phyloP scores from a whole-genome alignment of 2,113 vertebrate genomes.

The Gavia stellata region DNA sequence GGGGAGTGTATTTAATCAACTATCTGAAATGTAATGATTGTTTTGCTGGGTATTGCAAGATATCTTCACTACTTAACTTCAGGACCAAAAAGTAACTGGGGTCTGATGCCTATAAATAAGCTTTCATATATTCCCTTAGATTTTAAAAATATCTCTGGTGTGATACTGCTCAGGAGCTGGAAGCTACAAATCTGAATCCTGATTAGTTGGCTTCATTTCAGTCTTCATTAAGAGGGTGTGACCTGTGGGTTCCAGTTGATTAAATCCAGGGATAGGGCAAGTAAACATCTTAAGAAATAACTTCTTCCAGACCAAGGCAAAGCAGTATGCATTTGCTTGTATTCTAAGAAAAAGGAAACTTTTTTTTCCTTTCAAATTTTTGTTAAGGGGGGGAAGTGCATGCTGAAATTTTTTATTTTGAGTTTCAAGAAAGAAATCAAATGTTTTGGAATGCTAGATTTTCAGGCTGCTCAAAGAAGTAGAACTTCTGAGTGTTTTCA shows the following conservation, averaged over 20 bases:
- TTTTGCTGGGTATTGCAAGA: background rate
- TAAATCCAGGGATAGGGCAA: background rate
- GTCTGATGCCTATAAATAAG: background rate
- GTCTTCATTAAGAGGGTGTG: background rate
- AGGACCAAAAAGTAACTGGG: background rate
- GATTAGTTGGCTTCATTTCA: background rate
- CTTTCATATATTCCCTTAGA: background rate
- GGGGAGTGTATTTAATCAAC: background rate
- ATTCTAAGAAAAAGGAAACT: background rate
- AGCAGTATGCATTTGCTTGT: background rate
- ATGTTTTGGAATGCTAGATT: background rate
- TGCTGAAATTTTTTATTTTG: background rate
- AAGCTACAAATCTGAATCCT: background rate
- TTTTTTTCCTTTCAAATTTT: background rate
- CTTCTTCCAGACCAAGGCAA: background rate
- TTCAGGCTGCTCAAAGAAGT: constrained; percentile 34
- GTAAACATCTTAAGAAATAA: background rate
- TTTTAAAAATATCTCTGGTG: background rate
- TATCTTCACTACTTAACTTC: background rate
- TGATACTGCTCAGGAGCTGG: background rate
- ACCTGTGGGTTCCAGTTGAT: background rate
- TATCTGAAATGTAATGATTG: background rate
- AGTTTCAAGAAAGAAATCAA: constrained; percentile 31
- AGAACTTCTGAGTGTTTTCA: constrained; percentile 18
- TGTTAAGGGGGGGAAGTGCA: background rate